Percentiles rank a stretch among this genome's conserved stretches.
Evolutionary conservation across 2,113 vertebrate genomes (phyloP).

Genomic region (Perognathus longimembris): DNA sequence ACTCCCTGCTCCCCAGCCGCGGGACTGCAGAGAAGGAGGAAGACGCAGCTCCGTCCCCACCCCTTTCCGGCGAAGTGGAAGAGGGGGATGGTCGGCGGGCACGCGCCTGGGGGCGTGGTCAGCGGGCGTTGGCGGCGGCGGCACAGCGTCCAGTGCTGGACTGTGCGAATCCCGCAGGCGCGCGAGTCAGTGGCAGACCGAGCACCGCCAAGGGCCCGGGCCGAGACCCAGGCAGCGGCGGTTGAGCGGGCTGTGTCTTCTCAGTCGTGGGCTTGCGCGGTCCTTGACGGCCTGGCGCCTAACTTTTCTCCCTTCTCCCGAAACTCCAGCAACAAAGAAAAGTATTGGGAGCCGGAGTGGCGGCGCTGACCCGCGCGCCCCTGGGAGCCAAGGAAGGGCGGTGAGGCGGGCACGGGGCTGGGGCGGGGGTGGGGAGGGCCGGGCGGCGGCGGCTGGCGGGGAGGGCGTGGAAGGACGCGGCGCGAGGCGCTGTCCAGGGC

Average conservation of each 20-base stretch:
- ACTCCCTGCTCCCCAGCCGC: no score
- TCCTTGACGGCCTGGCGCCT: conserved; percentile 13
- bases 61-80: no score
- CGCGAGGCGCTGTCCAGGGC: conserved; percentile 93
- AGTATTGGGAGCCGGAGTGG: conserved; percentile 64
- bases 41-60: no score
- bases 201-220: conserved; percentile 69
- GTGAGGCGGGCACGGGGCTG: conserved; percentile 42
- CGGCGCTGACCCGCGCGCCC: neutral
- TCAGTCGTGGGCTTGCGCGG: conserved; percentile 19
- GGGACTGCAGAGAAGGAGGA: no score
- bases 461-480: conserved; percentile 81
- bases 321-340: conserved; percentile 81
- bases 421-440: conserved; percentile 36
- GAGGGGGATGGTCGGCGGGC: no score
- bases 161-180: conserved; percentile 87
- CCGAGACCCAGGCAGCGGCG: conserved; percentile 5
- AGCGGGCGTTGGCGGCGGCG: conserved; percentile 61
- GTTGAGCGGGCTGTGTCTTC: neutral
- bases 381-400: neutral
- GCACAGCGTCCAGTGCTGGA: conserved; percentile 84
- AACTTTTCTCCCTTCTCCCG: conserved; percentile 75
- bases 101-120: conserved; percentile 71
- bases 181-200: conserved; percentile 47
- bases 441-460: conserved; percentile 38